Evolutionary conservation across 2,888 invertebrate genomes (phyloP).

Genomic region (Hirtodrosophila trivittata): DNA sequence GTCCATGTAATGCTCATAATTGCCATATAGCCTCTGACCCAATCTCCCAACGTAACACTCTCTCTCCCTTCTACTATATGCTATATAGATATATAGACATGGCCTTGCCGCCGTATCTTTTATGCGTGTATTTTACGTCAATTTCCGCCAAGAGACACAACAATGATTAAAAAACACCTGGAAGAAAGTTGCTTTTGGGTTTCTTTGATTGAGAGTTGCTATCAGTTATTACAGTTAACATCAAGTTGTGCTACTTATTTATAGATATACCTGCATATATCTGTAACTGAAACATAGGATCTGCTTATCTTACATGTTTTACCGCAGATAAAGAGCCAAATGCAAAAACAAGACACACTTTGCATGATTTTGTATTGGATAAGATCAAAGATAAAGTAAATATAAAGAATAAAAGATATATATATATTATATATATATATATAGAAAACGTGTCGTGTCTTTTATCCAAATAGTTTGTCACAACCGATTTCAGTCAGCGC

Average conservation of each 20-base stretch:
- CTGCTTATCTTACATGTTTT: conserved; percentile 35
- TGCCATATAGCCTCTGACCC: no score
- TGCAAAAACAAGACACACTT: background rate
- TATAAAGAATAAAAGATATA: background rate
- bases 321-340: conserved; percentile 28
- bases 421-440: background rate
- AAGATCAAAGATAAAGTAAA: background rate
- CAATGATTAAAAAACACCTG: conserved; percentile 35
- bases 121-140: conserved; percentile 41
- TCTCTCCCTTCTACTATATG: no score
- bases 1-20: no score
- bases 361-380: background rate
- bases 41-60: no score
- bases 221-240: conserved; percentile 14
- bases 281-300: no score
- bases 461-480: conserved; percentile 1
- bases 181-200: background rate
- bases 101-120: conserved; percentile 49
- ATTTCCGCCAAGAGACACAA: conserved; percentile 47
- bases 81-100: background rate
- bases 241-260: background rate
- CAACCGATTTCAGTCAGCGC: conserved; percentile 43
- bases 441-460: background rate
- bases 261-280: no score
- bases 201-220: background rate